phyloP scores from a whole-genome alignment of 2,888 invertebrate species.

The Ichneumoninae sp. region DNA sequence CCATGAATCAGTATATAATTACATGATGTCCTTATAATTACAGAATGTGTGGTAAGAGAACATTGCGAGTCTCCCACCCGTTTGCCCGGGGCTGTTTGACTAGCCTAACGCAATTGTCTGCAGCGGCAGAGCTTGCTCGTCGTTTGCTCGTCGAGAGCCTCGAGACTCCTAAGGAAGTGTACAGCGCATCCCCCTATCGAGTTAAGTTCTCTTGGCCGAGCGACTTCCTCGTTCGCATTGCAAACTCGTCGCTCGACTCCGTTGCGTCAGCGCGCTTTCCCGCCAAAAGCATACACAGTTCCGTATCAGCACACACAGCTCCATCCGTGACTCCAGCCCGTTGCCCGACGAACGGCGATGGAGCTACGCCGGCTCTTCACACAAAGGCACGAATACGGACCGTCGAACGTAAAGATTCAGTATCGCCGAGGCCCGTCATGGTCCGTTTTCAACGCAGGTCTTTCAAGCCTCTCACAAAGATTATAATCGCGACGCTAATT shows the following conservation, averaged over 20 bases:
- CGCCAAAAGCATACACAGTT: not conserved
- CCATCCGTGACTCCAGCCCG: no score
- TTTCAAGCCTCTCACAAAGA: conserved; percentile 27
- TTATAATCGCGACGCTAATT: conserved; percentile 62
- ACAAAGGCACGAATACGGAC: no score
- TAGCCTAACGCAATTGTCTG: conserved; percentile 76
- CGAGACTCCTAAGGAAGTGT: conserved; percentile 50
- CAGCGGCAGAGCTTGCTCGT: conserved; percentile 65
- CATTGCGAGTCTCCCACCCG: conserved; percentile 56
- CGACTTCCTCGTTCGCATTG: conserved; percentile 51
- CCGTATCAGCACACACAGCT: not conserved
- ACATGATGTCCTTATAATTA: not conserved
- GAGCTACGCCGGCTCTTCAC: no score
- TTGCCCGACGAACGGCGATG: no score
- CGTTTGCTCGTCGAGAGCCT: conserved; percentile 39
- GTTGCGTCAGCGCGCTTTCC: conserved; percentile 22
- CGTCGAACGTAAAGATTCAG: not conserved
- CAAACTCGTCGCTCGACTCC: conserved; percentile 56
- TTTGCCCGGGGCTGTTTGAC: conserved; percentile 73
- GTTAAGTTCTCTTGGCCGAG: conserved; percentile 48
- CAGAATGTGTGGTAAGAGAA: conserved; percentile 20
- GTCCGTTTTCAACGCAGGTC: not conserved
- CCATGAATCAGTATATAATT: not conserved
- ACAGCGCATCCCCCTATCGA: conserved; percentile 48
- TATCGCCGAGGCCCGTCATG: not conserved